Evolutionary conservation across 2,888 invertebrate species (phyloP).

Genomic region (Brachyptera risi): DNA sequence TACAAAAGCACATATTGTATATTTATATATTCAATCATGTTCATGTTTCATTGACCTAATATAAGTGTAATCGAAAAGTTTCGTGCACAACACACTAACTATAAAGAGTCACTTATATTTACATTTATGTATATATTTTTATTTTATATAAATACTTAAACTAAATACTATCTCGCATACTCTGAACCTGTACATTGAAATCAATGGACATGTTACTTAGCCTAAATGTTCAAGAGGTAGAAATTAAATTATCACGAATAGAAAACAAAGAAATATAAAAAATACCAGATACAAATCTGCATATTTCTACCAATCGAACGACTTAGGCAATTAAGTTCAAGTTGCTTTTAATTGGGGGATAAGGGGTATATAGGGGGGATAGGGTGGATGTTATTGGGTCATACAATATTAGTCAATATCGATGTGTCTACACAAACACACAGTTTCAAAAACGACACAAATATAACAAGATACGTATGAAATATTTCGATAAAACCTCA

Average conservation of each 20-base stretch:
- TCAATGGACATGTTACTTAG: constrained; percentile 32
- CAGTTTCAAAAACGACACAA: background rate
- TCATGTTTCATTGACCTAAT: background rate
- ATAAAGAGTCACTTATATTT: constrained; percentile 25
- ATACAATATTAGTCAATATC: background rate
- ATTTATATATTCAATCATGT: background rate
- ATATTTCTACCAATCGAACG: constrained; percentile 32
- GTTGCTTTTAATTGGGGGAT: constrained; percentile 2
- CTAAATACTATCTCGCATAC: constrained; percentile 13
- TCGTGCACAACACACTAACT: constrained; percentile 6
- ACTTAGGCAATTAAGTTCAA: constrained; percentile 26
- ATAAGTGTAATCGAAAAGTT: background rate
- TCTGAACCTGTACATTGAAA: constrained; percentile 12
- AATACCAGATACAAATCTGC: constrained; percentile 18
- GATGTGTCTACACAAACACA: background rate
- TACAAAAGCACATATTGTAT: constrained; percentile 2
- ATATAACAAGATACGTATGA: background rate
- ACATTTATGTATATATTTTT: constrained; percentile 29
- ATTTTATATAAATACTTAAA: constrained; percentile 19
- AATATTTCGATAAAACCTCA: background rate
- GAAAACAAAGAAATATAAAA: constrained; percentile 20
- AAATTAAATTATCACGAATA: constrained; percentile 38
- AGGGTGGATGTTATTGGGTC: constrained; percentile 7
- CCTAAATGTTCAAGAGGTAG: constrained; percentile 51
- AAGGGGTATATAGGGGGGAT: too few relatives aligned